These are phyloP conservation scores for Lamprotornis superbus DNA, from an alignment of 2,113 vertebrate species.

Conservation along the genomic window DNA sequence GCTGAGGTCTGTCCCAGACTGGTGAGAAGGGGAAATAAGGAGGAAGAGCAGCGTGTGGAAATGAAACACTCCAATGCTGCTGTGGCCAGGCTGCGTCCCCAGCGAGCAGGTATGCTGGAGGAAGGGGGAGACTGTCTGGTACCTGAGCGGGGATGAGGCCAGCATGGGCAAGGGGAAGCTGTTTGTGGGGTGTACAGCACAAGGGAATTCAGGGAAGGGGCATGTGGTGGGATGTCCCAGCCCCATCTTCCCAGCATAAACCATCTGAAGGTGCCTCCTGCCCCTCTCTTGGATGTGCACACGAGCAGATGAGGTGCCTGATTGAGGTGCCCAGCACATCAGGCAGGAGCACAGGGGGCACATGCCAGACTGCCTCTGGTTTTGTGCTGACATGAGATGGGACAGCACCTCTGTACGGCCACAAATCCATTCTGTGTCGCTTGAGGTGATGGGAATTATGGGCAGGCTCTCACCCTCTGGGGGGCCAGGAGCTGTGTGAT, in stretches of 20 bases:
- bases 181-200: neutral
- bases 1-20: neutral
- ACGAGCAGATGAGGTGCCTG: neutral
- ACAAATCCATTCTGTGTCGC: neutral
- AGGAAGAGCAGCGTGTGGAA: neutral
- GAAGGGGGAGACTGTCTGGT: neutral
- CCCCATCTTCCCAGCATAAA: neutral
- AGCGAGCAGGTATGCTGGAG: neutral
- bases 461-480: neutral
- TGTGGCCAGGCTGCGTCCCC: neutral
- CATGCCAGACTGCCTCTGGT: neutral
- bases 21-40: neutral
- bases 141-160: rapidly evolving
- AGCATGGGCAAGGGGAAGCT: neutral
- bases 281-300: neutral
- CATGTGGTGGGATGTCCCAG: rapidly evolving
- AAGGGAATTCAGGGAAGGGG: neutral
- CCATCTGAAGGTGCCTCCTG: neutral
- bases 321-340: rapidly evolving
- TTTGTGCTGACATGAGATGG: neutral
- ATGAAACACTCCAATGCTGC: neutral
- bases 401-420: neutral
- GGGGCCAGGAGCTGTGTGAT: neutral
- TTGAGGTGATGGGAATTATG: neutral
- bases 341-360: neutral